A percentile compares a stretch with the other conserved stretches of the same genome.
phyloP scores from a whole-genome alignment of 2,797 vertebrate species.

The Peromyscus nudipes region DNA sequence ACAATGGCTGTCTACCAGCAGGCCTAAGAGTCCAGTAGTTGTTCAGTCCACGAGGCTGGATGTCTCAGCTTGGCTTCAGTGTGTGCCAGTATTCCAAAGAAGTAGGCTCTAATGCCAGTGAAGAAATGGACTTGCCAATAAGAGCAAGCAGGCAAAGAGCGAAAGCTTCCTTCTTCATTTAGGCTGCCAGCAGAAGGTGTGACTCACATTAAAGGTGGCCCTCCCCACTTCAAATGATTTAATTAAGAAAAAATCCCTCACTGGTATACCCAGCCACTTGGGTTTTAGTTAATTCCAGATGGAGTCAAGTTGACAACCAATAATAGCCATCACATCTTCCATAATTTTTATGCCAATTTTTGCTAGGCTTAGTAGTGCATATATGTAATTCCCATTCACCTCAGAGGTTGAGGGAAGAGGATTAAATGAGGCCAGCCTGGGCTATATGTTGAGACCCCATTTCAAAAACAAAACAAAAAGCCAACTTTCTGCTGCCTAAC shows the following conservation, averaged over 20 bases:
- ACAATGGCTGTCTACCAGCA: neutral
- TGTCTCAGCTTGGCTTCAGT: neutral
- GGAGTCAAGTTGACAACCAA: neutral
- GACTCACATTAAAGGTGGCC: neutral
- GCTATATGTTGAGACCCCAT: neutral
- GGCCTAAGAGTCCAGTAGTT: neutral
- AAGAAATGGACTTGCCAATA: neutral
- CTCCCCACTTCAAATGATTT: neutral
- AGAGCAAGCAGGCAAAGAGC: neutral
- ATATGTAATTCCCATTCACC: neutral
- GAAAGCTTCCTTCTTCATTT: neutral
- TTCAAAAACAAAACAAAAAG: neutral
- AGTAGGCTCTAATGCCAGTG: neutral
- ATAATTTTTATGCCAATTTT: neutral
- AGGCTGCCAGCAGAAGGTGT: neutral
- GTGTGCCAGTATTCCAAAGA: neutral
- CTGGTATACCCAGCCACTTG: neutral
- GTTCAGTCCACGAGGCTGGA: neutral
- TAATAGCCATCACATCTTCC: neutral
- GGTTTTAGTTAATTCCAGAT: neutral
- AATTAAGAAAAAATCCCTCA: neutral
- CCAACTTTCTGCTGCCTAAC: slow-evolving; percentile 15
- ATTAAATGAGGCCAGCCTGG: neutral
- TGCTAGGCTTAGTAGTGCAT: neutral
- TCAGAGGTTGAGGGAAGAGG: neutral